These are phyloP conservation scores for Oreochromis grahami DNA, from an alignment of 2,797 vertebrate species.

Conservation along the genomic window DNA sequence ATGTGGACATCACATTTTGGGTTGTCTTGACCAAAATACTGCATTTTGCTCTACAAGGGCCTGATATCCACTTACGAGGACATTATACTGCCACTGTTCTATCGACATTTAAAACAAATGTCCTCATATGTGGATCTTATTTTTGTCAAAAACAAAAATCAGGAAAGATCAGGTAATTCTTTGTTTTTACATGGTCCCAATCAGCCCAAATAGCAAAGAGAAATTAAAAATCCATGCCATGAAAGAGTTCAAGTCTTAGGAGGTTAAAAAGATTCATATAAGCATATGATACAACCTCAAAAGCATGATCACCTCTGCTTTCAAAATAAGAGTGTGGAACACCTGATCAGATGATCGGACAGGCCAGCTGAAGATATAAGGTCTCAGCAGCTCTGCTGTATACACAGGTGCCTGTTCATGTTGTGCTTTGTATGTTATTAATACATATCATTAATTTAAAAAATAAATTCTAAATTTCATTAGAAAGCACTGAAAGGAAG, in stretches of 20 bases:
- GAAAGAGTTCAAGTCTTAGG: background rate
- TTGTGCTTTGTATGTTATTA: background rate
- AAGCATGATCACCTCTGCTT: background rate
- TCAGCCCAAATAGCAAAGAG: background rate
- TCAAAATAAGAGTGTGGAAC: background rate
- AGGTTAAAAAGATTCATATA: background rate
- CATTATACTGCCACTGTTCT: background rate
- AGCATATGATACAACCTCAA: background rate
- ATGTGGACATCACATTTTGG: no score
- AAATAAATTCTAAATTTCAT: rapidly evolving
- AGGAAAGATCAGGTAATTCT: background rate
- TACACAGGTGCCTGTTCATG: background rate
- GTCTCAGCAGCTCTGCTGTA: background rate
- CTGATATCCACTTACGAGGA: background rate
- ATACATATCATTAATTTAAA: background rate
- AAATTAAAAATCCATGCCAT: background rate
- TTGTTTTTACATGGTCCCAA: background rate
- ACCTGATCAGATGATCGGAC: background rate
- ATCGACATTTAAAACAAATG: background rate
- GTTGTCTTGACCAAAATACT: background rate
- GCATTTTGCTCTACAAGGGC: background rate
- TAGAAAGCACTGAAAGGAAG: background rate
- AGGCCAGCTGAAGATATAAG: background rate
- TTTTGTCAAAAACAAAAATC: background rate
- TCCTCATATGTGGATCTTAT: background rate